Evolutionary conservation across 2,888 invertebrate species (phyloP).

Genomic region (Mesoligia furuncula): DNA sequence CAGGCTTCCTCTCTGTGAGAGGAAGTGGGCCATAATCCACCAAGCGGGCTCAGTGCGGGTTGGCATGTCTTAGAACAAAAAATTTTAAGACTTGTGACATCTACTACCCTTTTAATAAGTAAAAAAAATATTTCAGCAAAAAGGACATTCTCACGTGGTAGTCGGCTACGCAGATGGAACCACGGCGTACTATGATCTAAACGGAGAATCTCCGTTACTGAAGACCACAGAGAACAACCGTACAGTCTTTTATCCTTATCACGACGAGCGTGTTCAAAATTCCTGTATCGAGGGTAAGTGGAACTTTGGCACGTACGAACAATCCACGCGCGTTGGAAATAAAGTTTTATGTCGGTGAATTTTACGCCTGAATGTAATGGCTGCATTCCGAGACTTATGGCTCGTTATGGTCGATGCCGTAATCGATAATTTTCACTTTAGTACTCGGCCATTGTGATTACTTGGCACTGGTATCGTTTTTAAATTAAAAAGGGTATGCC

Average conservation of each 20-base stretch:
- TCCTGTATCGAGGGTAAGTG: slow-evolving; percentile 90
- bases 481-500: slow-evolving; percentile 4
- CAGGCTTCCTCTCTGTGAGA: too few relatives aligned
- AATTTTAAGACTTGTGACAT: too few relatives aligned
- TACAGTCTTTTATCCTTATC: slow-evolving; percentile 89
- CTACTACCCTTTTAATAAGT: neutral
- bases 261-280: slow-evolving; percentile 90
- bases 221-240: slow-evolving; percentile 79
- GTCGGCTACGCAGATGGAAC: slow-evolving; percentile 93
- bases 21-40: too few relatives aligned
- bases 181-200: slow-evolving; percentile 92
- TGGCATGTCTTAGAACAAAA: too few relatives aligned
- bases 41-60: too few relatives aligned
- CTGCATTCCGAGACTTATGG: slow-evolving; percentile 36
- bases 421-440: slow-evolving; percentile 51
- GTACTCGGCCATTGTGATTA: slow-evolving; percentile 22
- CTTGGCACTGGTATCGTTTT: slow-evolving; percentile 27
- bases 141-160: slow-evolving; percentile 89
- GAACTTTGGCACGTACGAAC: slow-evolving; percentile 24
- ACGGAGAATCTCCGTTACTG: slow-evolving; percentile 88
- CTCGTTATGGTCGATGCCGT: slow-evolving; percentile 28
- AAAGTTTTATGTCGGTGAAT: slow-evolving; percentile 46
- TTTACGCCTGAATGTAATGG: slow-evolving; percentile 45
- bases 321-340: slow-evolving; percentile 22
- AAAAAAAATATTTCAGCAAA: slow-evolving; percentile 77